A percentile compares a stretch with the other conserved stretches of the same genome.
These are phyloP conservation scores for Bergia sp. DNA, from an alignment of 92 coral and sea anemone species.

Conservation along the genomic window DNA sequence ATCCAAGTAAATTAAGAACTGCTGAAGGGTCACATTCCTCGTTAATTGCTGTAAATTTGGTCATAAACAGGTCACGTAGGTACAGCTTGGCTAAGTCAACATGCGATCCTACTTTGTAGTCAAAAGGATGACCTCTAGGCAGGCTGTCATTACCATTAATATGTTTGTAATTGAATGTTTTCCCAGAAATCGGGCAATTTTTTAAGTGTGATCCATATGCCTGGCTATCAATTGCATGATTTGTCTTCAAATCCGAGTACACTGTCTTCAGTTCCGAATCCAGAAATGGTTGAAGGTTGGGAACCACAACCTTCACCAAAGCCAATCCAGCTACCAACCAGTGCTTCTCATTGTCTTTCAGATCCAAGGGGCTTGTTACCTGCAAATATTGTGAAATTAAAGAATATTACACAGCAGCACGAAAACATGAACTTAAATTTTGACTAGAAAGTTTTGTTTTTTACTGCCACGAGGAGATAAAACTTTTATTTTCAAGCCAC, in stretches of 20 bases:
- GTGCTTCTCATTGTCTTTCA: slow-evolving; percentile 2
- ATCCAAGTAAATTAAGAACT: slow-evolving; percentile 1
- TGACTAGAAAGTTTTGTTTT: too few species aligned
- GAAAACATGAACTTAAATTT: too few species aligned
- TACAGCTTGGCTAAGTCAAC: slow-evolving; percentile 9
- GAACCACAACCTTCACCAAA: not conserved
- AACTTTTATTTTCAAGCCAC: too few species aligned
- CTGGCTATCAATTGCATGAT: not conserved
- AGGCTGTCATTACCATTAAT: not conserved
- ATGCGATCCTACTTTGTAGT: not conserved
- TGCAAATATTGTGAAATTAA: too few species aligned
- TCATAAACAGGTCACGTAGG: not conserved
- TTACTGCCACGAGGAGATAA: too few species aligned
- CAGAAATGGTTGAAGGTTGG: not conserved
- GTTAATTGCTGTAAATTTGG: not conserved
- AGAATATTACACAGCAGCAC: too few species aligned
- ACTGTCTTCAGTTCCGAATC: not conserved
- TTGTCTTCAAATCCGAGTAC: not conserved
- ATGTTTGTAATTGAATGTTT: not conserved
- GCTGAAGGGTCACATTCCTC: not conserved
- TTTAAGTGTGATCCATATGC: not conserved
- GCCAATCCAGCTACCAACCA: not conserved
- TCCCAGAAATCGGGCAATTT: not conserved
- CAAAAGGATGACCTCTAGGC: not conserved
- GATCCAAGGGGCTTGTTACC: not conserved